Conservation (phyloP, 1,140 invertebrate species). For the Cherax quadricarinatus region DNA sequence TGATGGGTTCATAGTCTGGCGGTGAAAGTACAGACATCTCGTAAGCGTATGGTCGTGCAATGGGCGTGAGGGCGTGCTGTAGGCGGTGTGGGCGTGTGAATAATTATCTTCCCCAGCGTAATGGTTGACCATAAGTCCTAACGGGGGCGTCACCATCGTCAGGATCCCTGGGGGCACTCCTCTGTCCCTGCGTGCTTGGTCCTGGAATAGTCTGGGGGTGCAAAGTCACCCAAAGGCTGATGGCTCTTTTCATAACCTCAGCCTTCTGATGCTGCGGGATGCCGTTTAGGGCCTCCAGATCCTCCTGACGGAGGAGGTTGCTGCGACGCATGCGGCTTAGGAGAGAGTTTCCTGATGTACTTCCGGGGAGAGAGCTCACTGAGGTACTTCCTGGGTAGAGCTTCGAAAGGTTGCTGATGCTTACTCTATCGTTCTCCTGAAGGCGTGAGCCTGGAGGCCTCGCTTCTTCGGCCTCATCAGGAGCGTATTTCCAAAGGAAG, state of each 20-base stretch:
- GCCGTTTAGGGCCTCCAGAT: background rate
- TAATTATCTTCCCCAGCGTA: slow-evolving; percentile 7
- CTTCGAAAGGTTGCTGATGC: too few species aligned
- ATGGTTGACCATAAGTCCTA: background rate
- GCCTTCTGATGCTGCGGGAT: background rate
- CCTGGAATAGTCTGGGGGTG: background rate
- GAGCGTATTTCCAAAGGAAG: background rate
- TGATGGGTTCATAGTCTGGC: too few species aligned
- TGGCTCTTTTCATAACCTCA: background rate
- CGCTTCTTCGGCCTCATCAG: background rate
- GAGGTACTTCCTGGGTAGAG: too few species aligned
- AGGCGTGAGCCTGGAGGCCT: background rate
- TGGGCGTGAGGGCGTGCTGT: background rate
- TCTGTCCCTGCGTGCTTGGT: background rate
- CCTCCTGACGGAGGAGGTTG: background rate
- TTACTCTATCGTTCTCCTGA: background rate
- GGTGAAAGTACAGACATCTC: too few species aligned
- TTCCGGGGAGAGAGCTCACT: background rate
- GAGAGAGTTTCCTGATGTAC: background rate
- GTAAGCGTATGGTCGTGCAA: too few species aligned
- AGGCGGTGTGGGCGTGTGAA: background rate
- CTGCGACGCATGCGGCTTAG: background rate
- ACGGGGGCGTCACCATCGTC: background rate
- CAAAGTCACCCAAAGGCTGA: background rate
- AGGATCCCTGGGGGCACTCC: background rate